Evolutionary conservation across 2,888 invertebrate species (phyloP), one percentile per base, ranked within the genome.

Genomic region (Matsumyia berberina): DNA sequence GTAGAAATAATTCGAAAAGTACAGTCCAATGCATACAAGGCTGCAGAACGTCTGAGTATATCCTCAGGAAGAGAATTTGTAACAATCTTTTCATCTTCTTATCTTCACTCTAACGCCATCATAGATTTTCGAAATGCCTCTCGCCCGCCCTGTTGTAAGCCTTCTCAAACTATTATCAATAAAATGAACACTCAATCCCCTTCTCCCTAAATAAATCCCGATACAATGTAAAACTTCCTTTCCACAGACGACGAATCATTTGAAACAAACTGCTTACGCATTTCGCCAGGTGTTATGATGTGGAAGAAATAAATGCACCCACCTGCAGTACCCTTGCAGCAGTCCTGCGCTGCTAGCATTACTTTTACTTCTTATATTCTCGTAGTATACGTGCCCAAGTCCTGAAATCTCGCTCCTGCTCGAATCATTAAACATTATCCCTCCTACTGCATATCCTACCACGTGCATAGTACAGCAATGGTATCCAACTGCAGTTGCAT

Each of bases 401-500:
- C 4, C 11, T 51, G 67, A 3, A 42, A 64, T 37, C 62, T 62
- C 62, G 35, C 53, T 73, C 53, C 17, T 42, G 24, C 35, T 39
- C 72, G 55, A 64, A 37, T 64, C 73, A 74, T 64, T 73, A 37
- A 62, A 42, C 73, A 73, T 46, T 44, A 60, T 51, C 39, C 51
- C 17, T 12, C 35, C 12, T 42, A 19, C 60, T 44, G 12, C 31
- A 8, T 29, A 9, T 3, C 11, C 5, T 57, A 57, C n/a, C 19
- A 17, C n/a, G n/a, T n/a, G n/a, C n/a, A n/a, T n/a, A n/a, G n/a
- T n/a, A n/a, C n/a, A n/a, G n/a, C n/a, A n/a, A n/a, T n/a, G n/a
- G n/a, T n/a, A n/a, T n/a, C n/a, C n/a, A n/a, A n/a, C n/a, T n/a
- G n/a, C n/a, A n/a, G n/a, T n/a, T n/a, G n/a, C n/a, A 29, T 24